Percentiles rank a stretch among this genome's conserved stretches.
These are phyloP conservation scores for Euborellia annulipes DNA, from an alignment of 1,140 invertebrate genomes.

Conservation along the genomic window DNA sequence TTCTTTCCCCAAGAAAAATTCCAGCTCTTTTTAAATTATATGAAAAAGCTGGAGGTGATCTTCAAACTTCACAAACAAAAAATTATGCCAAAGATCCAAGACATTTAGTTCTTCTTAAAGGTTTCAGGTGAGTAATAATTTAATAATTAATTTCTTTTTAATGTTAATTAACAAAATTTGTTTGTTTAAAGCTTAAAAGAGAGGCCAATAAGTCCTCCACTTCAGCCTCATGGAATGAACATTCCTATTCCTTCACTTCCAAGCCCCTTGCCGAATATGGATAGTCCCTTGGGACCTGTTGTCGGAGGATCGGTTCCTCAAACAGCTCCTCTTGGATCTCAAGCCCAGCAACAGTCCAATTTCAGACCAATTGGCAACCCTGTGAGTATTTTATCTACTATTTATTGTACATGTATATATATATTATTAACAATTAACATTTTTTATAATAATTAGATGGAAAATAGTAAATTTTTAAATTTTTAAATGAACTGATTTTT, in stretches of 20 bases:
- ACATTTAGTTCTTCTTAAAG: conserved; percentile 66
- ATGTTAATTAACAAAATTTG: conserved; percentile 1
- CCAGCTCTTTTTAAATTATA: conserved; percentile 61
- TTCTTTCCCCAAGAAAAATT: conserved; percentile 77
- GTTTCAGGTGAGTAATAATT: conserved; percentile 34
- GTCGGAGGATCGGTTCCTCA: not conserved
- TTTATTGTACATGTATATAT: too few species aligned
- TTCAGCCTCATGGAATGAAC: conserved; percentile 17
- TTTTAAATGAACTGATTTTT: too few species aligned
- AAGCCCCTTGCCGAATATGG: conserved; percentile 38
- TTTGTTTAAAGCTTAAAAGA: conserved; percentile 51
- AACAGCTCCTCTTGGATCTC: conserved; percentile 11
- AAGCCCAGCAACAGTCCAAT: conserved; percentile 10
- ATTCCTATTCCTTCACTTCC: conserved; percentile 28
- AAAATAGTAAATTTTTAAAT: too few species aligned
- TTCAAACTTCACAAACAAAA: conserved; percentile 59
- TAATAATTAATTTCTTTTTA: not conserved
- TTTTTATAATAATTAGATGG: too few species aligned
- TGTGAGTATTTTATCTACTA: too few species aligned
- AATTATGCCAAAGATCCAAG: conserved; percentile 81
- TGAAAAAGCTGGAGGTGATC: conserved; percentile 71
- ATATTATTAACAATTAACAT: too few species aligned
- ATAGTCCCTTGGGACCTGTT: conserved; percentile 26
- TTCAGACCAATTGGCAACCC: conserved; percentile 8
- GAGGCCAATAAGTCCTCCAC: conserved; percentile 53